Evolutionary conservation across 2,113 vertebrate species (phyloP).

Genomic region (Synchiropus splendidus): DNA sequence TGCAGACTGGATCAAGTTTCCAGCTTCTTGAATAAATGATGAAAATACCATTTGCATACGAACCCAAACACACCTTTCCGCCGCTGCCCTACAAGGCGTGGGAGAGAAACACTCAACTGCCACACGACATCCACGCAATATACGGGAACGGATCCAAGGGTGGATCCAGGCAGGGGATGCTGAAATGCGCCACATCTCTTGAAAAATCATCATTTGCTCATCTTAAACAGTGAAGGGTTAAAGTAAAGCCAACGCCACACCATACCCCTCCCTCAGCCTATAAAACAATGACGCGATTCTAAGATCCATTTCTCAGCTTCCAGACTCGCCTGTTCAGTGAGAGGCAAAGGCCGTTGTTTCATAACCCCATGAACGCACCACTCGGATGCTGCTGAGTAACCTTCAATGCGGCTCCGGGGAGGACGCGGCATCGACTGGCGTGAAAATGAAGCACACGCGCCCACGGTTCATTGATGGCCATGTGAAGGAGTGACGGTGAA

Average conservation of each 20-base stretch:
- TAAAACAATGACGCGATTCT: slow-evolving; percentile 40
- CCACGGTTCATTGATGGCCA: no score
- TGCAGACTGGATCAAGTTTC: slow-evolving; percentile 25
- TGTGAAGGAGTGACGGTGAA: not conserved
- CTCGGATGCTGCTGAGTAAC: slow-evolving; percentile 20
- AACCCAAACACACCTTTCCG: slow-evolving; percentile 55
- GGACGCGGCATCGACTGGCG: not conserved
- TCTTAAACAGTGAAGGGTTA: not conserved
- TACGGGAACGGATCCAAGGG: slow-evolving; percentile 1
- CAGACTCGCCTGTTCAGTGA: slow-evolving; percentile 33
- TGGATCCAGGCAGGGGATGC: slow-evolving; percentile 8
- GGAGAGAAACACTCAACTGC: no score
- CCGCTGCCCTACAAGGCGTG: not conserved
- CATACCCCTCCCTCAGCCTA: not conserved
- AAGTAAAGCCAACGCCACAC: not conserved
- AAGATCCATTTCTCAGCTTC: slow-evolving; percentile 26
- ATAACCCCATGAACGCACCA: slow-evolving; percentile 16
- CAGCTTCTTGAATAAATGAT: slow-evolving; percentile 52
- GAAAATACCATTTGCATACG: slow-evolving; percentile 55
- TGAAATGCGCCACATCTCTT: slow-evolving; percentile 20
- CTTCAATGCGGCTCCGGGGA: slow-evolving; percentile 6
- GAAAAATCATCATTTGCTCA: not conserved
- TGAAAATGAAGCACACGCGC: not conserved
- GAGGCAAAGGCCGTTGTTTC: slow-evolving; percentile 23
- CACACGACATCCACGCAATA: not conserved